Evolutionary conservation across 2,113 vertebrate genomes (phyloP), one percentile per base, ranked within the genome.

Genomic region (Eupsittula cactorum): DNA sequence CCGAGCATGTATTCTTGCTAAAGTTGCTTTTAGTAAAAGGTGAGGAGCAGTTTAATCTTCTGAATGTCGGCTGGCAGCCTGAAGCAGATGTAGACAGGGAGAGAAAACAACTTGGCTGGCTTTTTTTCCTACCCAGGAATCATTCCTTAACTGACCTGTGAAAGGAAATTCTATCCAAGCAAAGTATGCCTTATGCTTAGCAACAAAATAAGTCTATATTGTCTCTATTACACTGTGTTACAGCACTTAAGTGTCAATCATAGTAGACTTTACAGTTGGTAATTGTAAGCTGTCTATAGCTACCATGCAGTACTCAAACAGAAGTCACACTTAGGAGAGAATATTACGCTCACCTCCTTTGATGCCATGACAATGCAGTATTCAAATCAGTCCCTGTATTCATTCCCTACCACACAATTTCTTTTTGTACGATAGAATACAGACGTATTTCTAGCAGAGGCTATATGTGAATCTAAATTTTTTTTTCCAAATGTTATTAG

Each of bases 401-500:
- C 37, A 47, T 3, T 13, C 20, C 7, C 7, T 31, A 6, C 15
- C 9, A 60, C 13, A 64, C 1, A 55, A 44, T 53, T 64, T 90
- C 7, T 90, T 4, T 53, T 86, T 82, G 67, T 70, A 3, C 24
- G 49, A 31, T 9, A 79, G 23, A 90, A 62, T 2, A 52, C 13
- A 44, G 10, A 33, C 0, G 0, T 16, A 39, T 67, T 75, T 71
- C 50, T 59, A 52, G 13, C 11, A 67, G 11, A 41, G 29, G 10
- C 39, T 13, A 28, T 42, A 7, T 27, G 6, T 0, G 3, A 87
- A 83, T 35, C 2, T 33, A 8, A 18, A 42, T 50, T 46, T 7
- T 17, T 57, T 35, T 60, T n/a, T 28, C 41, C 33, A 23, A 59
- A 59, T 59, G 33, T 23, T 15, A 23, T 59, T 59, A 24, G 2